Percentiles rank a stretch among this genome's conserved stretches.
These are phyloP conservation scores for Apis florea DNA, from an alignment of 1,140 invertebrate species.

Conservation along the genomic window DNA sequence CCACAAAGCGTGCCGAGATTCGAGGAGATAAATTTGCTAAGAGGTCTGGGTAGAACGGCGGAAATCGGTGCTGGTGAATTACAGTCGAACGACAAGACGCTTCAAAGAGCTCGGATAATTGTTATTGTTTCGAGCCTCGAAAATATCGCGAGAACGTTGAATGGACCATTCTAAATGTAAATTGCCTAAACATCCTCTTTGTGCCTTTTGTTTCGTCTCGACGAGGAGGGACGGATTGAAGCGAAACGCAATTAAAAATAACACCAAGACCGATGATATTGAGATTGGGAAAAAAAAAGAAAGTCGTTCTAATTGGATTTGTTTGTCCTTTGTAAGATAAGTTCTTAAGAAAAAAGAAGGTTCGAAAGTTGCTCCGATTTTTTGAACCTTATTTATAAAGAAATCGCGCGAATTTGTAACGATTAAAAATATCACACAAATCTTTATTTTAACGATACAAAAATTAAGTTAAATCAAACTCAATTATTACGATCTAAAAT, in stretches of 20 bases:
- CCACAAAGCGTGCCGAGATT: background rate
- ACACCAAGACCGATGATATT: background rate
- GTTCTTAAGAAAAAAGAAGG: background rate
- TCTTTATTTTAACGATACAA: too few relatives aligned
- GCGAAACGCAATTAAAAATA: background rate
- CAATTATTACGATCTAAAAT: too few relatives aligned
- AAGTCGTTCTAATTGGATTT: background rate
- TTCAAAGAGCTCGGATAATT: conserved; percentile 6
- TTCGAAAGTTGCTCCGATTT: background rate
- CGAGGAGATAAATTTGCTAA: background rate
- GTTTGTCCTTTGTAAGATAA: background rate
- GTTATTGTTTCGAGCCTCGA: background rate
- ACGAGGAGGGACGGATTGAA: background rate
- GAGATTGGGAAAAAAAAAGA: background rate
- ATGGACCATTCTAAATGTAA: background rate
- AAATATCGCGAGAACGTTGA: background rate
- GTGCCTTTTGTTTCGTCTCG: background rate
- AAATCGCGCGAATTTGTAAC: too few relatives aligned
- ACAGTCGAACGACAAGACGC: background rate
- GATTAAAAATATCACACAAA: too few relatives aligned
- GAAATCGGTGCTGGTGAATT: background rate
- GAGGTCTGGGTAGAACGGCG: background rate
- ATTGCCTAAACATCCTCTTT: background rate
- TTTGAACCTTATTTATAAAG: too few relatives aligned
- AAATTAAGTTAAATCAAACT: too few relatives aligned